phyloP scores from a whole-genome alignment of 2,113 vertebrate species.

The Cavia aperea region DNA sequence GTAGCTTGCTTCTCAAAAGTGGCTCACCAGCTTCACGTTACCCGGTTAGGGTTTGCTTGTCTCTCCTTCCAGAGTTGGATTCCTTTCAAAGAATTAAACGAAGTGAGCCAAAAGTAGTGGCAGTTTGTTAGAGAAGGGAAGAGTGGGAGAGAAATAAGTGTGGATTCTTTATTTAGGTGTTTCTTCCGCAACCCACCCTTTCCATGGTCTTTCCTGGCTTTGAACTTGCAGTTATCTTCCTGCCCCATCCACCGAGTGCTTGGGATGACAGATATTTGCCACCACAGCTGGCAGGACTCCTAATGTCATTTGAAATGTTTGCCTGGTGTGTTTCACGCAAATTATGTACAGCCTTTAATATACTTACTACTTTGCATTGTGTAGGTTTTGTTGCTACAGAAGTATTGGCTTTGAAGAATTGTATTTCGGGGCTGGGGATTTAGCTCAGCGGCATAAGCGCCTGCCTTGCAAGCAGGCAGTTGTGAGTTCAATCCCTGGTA shows the following conservation, averaged over 20 bases:
- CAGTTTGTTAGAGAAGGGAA: background rate
- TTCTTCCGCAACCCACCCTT: background rate
- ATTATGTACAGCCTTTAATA: background rate
- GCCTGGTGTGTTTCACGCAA: background rate
- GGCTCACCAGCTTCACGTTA: background rate
- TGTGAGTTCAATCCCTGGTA: too few relatives aligned
- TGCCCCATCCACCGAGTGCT: background rate
- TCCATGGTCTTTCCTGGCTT: background rate
- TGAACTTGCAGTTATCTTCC: background rate
- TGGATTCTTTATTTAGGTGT: background rate
- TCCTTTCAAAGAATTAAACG: background rate
- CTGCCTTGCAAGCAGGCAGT: too few relatives aligned
- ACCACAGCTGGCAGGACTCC: background rate
- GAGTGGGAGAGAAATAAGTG: background rate
- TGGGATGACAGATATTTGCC: background rate
- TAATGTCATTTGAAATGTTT: background rate
- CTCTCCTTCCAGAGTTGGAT: background rate
- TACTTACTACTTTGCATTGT: background rate
- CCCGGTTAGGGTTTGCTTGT: background rate
- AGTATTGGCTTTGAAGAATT: slow-evolving; percentile 17
- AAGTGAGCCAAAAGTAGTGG: background rate
- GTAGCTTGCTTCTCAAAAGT: background rate
- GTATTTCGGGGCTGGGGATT: background rate
- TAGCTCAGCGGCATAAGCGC: too few relatives aligned
- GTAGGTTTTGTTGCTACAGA: background rate